Evolutionary conservation across 2,113 vertebrate species (phyloP).

Genomic region (Myrmophylax atrothorax): DNA sequence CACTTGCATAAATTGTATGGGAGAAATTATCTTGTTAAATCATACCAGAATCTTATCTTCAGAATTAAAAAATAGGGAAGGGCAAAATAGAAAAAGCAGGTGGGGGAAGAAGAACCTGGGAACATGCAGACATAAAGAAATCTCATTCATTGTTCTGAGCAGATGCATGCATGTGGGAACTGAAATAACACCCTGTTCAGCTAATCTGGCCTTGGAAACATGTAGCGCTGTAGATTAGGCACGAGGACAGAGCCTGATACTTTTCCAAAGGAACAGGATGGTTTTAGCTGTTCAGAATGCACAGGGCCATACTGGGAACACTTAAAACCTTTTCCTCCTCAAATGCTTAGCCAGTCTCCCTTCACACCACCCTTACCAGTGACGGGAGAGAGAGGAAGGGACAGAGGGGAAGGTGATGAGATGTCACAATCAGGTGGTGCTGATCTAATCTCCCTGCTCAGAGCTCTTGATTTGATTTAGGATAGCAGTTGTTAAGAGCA

Average conservation of each 20-base stretch:
- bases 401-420: background rate
- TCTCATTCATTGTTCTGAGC: background rate
- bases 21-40: background rate
- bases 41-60: background rate
- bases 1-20: background rate
- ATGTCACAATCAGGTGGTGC: conserved; percentile 14
- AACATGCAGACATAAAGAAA: background rate
- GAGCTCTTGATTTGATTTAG: conserved; percentile 74
- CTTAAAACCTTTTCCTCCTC: background rate
- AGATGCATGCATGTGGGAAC: background rate
- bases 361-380: background rate
- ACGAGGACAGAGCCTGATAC: background rate
- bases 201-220: background rate
- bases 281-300: background rate
- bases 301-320: background rate
- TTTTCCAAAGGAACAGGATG: background rate
- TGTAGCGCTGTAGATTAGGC: rapidly evolving
- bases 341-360: background rate
- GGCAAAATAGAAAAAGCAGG: background rate
- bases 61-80: background rate
- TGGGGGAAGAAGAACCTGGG: background rate
- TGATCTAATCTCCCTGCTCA: conserved; percentile 39
- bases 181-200: background rate
- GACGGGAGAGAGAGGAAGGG: background rate
- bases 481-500: conserved; percentile 78